Evolutionary conservation across 2,888 invertebrate species (phyloP).

Genomic region (Proisotoma minuta): DNA sequence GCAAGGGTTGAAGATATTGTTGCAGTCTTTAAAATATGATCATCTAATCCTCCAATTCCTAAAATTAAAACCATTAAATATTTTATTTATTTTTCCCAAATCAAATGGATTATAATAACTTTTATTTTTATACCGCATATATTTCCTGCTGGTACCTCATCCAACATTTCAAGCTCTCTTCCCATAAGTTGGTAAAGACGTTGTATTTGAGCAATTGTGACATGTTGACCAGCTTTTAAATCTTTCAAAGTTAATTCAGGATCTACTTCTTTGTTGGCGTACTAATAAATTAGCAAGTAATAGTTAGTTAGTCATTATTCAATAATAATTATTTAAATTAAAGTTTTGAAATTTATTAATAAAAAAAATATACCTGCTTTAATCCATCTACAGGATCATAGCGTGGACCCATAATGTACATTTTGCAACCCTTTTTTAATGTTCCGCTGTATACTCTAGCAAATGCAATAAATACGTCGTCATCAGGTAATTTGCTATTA

Average conservation of each 20-base stretch:
- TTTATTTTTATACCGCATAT: conserved; percentile 63
- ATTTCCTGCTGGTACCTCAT: conserved; percentile 81
- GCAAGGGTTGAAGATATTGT: conserved; percentile 75
- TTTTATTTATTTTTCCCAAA: neutral
- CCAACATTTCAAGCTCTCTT: conserved; percentile 73
- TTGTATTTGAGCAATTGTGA: conserved; percentile 62
- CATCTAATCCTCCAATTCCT: conserved; percentile 81
- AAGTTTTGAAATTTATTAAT: too few relatives aligned
- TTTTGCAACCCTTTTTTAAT: conserved; percentile 66
- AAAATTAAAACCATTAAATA: conserved; percentile 3
- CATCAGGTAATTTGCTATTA: conserved; percentile 7
- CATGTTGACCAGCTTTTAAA: conserved; percentile 61
- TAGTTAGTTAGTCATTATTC: too few relatives aligned
- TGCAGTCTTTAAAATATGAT: conserved; percentile 79
- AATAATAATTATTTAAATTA: too few relatives aligned
- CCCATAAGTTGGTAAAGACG: conserved; percentile 89
- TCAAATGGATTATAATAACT: neutral
- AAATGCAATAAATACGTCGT: conserved; percentile 74
- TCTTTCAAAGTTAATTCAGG: conserved; percentile 57
- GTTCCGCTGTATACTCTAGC: conserved; percentile 89
- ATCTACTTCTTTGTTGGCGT: conserved; percentile 47
- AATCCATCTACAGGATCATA: conserved; percentile 63
- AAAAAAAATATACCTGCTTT: conserved; percentile 1
- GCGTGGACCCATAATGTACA: conserved; percentile 82
- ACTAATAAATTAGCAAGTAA: conserved; percentile 27